Evolutionary conservation across 2,888 invertebrate genomes (phyloP).

Genomic region (Rosalia funebris): DNA sequence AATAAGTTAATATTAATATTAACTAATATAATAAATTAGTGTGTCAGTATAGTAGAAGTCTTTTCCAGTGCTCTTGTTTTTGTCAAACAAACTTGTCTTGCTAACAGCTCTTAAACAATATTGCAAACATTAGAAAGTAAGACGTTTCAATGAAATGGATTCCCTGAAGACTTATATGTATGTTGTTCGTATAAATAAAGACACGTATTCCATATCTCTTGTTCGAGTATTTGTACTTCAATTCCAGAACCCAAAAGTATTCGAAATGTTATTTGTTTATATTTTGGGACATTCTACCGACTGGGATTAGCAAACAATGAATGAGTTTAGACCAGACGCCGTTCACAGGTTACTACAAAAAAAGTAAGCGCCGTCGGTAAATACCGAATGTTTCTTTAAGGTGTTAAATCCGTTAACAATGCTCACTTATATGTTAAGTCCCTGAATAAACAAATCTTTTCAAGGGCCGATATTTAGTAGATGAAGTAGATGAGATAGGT

Average conservation of each 20-base stretch:
- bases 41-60: too few relatives aligned
- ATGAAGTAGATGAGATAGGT: conserved; percentile 38
- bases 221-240: too few relatives aligned
- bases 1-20: too few relatives aligned
- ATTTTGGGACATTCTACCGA: conserved; percentile 3
- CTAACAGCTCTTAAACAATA: too few relatives aligned
- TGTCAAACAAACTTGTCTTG: too few relatives aligned
- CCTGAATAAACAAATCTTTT: conserved; percentile 35
- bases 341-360: conserved; percentile 11
- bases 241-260: not conserved
- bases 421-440: conserved; percentile 34
- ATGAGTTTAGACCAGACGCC: conserved; percentile 14
- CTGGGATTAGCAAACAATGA: conserved; percentile 26
- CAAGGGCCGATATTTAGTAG: conserved; percentile 38
- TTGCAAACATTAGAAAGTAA: too few relatives aligned
- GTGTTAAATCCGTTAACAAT: conserved; percentile 38
- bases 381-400: conserved; percentile 29
- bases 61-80: too few relatives aligned
- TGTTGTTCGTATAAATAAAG: too few relatives aligned
- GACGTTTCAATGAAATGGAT: too few relatives aligned
- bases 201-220: too few relatives aligned
- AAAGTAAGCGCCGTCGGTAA: conserved; percentile 15
- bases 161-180: too few relatives aligned
- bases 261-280: conserved; percentile 2
- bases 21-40: too few relatives aligned